Evolutionary conservation across 2,113 vertebrate species (phyloP), one percentile per base, ranked within the genome.

Genomic region (Kryptolebias marmoratus): DNA sequence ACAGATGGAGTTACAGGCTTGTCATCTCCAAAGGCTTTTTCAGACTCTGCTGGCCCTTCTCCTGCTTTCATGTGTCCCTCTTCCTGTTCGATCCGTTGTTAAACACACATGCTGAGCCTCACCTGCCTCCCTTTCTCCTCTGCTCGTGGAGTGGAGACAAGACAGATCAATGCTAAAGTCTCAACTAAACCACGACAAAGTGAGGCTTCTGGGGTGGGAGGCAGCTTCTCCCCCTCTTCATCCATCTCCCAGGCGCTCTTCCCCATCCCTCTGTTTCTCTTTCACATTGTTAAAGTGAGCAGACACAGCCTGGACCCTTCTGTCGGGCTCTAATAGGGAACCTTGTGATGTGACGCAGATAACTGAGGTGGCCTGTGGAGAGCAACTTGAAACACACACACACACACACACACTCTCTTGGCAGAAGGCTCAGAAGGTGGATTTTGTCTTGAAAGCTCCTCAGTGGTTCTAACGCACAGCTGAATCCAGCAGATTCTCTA

Each of bases 361-460:
- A 88, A 91, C 85, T 45, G 81, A 82, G 82, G 82, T 88, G 83
- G 89, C 86, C 88, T 60, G 80, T 87, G 77, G 84, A 84, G 90
- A 88, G 70, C 56, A 5, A 91, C 93, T 92, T 93, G 79, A 94
- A 93, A 93, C 49, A 54, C 75, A 64, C 72, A 73, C 59, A 59
- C 68, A 31, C 18, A 65, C 52, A n/a, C 56, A 18, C 42, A 55
- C 78, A 68, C 73, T 69, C 59, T 56, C 73, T 54, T 16, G 0
- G 39, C 77, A 58, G 60, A 87, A 72, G 55, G 82, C 80, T 89
- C 86, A 90, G 87, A 92, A 88, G 85, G 91, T 89, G 89, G 90
- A 92, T 93, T 93, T 93, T 80, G 87, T 84, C 88, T 90, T 93
- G 84, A 94, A 94, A 92, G 89, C 87, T 80, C 84, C 74, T 81